Conservation (phyloP, 2,888 invertebrate genomes). For the Prosopocoilus inquinatus region DNA sequence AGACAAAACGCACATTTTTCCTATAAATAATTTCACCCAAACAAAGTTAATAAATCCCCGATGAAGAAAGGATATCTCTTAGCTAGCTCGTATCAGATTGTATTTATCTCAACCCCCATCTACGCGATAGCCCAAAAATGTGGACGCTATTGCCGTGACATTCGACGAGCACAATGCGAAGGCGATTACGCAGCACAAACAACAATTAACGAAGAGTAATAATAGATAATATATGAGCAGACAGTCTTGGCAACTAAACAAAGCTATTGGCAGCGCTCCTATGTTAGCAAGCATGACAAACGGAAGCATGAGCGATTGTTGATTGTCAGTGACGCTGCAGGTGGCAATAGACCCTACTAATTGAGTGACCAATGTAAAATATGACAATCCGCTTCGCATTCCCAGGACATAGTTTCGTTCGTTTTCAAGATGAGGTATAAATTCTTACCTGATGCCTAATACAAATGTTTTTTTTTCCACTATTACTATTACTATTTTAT, state of each 20-base stretch:
- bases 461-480: no score
- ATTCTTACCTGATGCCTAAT: neutral
- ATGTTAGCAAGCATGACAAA: conserved; percentile 32
- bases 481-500: no score
- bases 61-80: no score
- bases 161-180: conserved; percentile 1
- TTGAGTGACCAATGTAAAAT: conserved; percentile 40
- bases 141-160: neutral
- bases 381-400: conserved; percentile 16
- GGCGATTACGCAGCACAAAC: conserved; percentile 28
- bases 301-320: conserved; percentile 46
- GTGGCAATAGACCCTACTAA: conserved; percentile 39
- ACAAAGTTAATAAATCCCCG: no score
- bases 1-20: no score
- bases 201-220: conserved; percentile 31
- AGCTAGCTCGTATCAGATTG: neutral
- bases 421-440: neutral
- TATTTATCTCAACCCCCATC: neutral
- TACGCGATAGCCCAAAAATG: neutral
- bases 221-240: conserved; percentile 29
- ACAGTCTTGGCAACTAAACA: conserved; percentile 31
- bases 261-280: conserved; percentile 29
- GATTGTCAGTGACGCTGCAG: conserved; percentile 42
- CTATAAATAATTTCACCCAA: no score
- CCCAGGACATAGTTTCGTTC: neutral